Evolutionary conservation across 1,140 invertebrate species (phyloP), one percentile per base, ranked within the genome.

Genomic region (Nasonia giraulti): DNA sequence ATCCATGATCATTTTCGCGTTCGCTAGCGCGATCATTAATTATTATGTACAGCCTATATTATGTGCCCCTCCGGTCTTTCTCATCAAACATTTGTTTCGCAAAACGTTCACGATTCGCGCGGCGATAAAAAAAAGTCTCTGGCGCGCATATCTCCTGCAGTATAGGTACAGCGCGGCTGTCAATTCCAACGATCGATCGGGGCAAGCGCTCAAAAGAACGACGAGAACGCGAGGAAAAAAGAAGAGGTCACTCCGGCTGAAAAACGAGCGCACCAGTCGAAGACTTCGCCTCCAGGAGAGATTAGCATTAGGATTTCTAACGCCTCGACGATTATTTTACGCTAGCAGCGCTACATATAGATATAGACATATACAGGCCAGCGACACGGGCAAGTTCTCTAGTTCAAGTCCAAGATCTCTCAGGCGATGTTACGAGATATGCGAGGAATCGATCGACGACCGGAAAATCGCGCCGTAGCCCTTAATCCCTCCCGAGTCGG

Each of bases 331-430:
- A 44, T 23, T 75, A 14, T 8, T 37, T 6, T 74, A 31, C 66
- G 44, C 47, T 44, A 10, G 8, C 12, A 14, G 2, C 11, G 37
- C 6, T 47, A 47, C 27, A 76, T 37, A 55, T 55, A 55, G 1
- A 55, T 20, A 55, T 10, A 17, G 8, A 17, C 5, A 14, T 55
- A 50, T 50, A 2, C 47, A 12, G 1, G 17, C 5, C 12, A 12
- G 50, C 5, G 12, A 55, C n/a, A 27, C 3, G 0, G 2, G n/a
- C 1, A 62, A 69, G 66, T 47, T 71, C 66, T 80, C 33, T 23
- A 80, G 69, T 81, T 81, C 80, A 81, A 81, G 69, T 73, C 69
- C 69, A 81, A 81, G 69, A 81, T 81, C 68, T 6, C 11, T 6
- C 11, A 4, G 2, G 23, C 2, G 2, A 10, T n/a, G 31, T 55